Conservation (phyloP, 2,888 invertebrate species). For the Rhogogaster chlorosoma region DNA sequence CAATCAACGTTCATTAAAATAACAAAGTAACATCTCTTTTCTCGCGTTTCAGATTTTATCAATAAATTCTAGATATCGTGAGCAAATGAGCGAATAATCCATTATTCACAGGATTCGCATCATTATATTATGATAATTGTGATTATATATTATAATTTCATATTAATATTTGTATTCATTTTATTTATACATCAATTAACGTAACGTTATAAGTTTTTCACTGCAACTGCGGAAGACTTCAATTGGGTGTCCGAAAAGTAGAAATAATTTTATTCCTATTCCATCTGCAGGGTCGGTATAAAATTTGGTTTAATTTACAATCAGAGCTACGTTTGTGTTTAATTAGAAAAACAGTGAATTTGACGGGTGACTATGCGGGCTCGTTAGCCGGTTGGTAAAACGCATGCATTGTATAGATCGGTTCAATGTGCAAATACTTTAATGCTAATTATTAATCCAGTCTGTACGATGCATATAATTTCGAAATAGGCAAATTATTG, state of each 20-base stretch:
- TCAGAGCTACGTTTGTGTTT: not conserved
- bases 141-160: not conserved
- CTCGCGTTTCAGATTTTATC: not conserved
- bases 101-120: not conserved
- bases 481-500: not conserved
- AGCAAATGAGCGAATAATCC: not conserved
- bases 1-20: not conserved
- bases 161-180: not conserved
- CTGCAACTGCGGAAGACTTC: not conserved
- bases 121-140: not conserved
- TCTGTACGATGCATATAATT: not conserved
- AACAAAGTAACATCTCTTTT: not conserved
- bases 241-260: not conserved
- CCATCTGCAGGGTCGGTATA: not conserved
- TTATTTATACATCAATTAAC: not conserved
- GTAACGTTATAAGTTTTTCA: not conserved
- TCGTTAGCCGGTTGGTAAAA: not conserved
- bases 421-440: slow-evolving; percentile 14
- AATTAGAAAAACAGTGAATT: not conserved
- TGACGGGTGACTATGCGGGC: not conserved
- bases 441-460: slow-evolving; percentile 14
- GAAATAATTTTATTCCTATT: not conserved
- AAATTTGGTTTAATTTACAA: not conserved
- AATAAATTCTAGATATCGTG: not conserved
- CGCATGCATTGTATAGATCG: not conserved